These are phyloP conservation scores for Atethmia centrago DNA, from an alignment of 2,888 invertebrate genomes.

Conservation along the genomic window DNA sequence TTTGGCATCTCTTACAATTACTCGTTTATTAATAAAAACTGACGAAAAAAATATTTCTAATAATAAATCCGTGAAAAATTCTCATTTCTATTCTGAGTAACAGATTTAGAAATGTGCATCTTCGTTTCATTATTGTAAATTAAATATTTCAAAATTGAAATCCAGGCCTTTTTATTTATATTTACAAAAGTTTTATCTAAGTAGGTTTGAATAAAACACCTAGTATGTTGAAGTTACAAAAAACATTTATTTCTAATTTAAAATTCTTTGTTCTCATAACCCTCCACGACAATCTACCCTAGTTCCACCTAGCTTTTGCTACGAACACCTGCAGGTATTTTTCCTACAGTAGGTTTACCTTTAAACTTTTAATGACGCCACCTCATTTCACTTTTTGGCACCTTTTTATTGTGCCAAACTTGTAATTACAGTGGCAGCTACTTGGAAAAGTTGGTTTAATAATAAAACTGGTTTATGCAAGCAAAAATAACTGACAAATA, in stretches of 20 bases:
- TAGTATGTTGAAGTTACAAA: too few relatives aligned
- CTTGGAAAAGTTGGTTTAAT: background rate
- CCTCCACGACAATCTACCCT: too few relatives aligned
- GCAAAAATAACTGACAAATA: background rate
- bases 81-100: background rate
- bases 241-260: too few relatives aligned
- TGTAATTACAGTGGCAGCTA: background rate
- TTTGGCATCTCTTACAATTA: too few relatives aligned
- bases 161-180: background rate
- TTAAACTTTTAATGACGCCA: slow-evolving; percentile 77
- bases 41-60: too few relatives aligned
- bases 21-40: too few relatives aligned
- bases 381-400: slow-evolving; percentile 72
- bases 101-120: background rate
- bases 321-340: slow-evolving; percentile 48
- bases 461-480: background rate
- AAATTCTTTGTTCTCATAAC: too few relatives aligned
- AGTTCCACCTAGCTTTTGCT: slow-evolving; percentile 8
- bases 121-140: background rate
- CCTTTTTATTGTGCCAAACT: slow-evolving; percentile 51
- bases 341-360: slow-evolving; percentile 60
- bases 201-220: too few relatives aligned
- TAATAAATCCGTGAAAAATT: background rate
- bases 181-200: background rate
- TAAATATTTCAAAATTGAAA: background rate